Base-by-base conservation (phyloP, 2,888 invertebrate genomes). In the Molorchus minor region DNA sequence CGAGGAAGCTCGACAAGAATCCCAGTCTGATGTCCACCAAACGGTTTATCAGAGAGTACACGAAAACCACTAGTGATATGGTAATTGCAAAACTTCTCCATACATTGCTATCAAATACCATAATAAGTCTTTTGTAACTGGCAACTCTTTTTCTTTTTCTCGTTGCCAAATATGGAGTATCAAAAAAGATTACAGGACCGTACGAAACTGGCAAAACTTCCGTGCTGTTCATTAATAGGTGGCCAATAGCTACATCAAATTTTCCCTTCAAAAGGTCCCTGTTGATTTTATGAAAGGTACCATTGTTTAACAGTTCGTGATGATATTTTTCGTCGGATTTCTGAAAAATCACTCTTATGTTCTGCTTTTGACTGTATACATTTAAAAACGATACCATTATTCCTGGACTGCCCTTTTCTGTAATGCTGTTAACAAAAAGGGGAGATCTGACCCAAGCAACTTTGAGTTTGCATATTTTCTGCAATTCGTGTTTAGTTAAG, bases 161-260 rank as follows among this genome's bases (percentile, higher is more conserved):
- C 1, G 44, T 33, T 1, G 43, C 45, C 15, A 65, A 56, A 15
- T 56, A 44, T 2, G 64, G 13, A 41, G 41, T 35, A 36, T 70
- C 71, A 2, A 58, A 53, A 25, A 59, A 64, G 4, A 70, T 30
- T 29, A 68, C 30, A 3, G 69, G 67, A 0, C 71, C 70, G 20
- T 62, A 65, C 35, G 62, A 45, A 15, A 67, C 63, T 33, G 67
- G 65, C 5, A 53, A 30, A 1, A 58, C 62, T 2, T 52, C 53
- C 5, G 65, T 61, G 35, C 49, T 54, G 15, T 70, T 69, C 64
- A 70, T 68, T 13, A 62, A 64, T 10, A 71, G 54, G 21, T 56
- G 67, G 10, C 71, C 71, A 12, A 71, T 59, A 35, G 69, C 65
- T 1, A 69, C 19, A 30, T 64, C 61, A 3, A 30, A 36, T 8